phyloP scores from a whole-genome alignment of 2,113 vertebrate species.

The Ceyx cyanopectus region DNA sequence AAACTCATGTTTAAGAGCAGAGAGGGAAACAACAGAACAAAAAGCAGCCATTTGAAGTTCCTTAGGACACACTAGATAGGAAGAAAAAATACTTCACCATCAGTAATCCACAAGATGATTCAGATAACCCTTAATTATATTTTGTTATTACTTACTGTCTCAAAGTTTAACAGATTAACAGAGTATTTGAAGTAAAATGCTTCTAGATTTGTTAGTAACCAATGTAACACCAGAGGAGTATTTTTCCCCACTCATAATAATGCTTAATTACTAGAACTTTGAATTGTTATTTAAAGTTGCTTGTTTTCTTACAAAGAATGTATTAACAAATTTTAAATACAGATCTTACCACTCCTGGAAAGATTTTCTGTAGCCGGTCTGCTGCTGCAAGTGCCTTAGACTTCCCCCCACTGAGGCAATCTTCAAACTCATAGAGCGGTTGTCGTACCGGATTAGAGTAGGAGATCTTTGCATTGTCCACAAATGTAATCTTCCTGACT shows the following conservation, averaged over 20 bases:
- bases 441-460: slow-evolving; percentile 98
- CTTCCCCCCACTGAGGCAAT: slow-evolving; percentile 92
- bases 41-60: not conserved
- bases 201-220: not conserved
- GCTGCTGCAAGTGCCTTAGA: slow-evolving; percentile 91
- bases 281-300: not conserved
- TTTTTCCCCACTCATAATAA: not conserved
- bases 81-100: not conserved
- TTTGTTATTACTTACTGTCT: not conserved
- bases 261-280: not conserved
- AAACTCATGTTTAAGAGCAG: not conserved
- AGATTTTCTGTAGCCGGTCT: slow-evolving; percentile 92
- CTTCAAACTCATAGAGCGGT: slow-evolving; percentile 96
- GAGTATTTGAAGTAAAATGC: not conserved
- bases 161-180: not conserved
- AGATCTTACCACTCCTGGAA: slow-evolving; percentile 92
- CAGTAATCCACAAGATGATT: not conserved
- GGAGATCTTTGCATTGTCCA: slow-evolving; percentile 97
- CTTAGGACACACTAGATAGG: not conserved
- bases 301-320: not conserved
- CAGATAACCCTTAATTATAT: not conserved
- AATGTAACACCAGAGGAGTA: accelerated
- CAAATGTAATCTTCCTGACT: slow-evolving; percentile 94
- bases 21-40: not conserved
- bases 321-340: not conserved